phyloP scores from a whole-genome alignment of 1,140 invertebrate species.

The Conus ventricosus region DNA sequence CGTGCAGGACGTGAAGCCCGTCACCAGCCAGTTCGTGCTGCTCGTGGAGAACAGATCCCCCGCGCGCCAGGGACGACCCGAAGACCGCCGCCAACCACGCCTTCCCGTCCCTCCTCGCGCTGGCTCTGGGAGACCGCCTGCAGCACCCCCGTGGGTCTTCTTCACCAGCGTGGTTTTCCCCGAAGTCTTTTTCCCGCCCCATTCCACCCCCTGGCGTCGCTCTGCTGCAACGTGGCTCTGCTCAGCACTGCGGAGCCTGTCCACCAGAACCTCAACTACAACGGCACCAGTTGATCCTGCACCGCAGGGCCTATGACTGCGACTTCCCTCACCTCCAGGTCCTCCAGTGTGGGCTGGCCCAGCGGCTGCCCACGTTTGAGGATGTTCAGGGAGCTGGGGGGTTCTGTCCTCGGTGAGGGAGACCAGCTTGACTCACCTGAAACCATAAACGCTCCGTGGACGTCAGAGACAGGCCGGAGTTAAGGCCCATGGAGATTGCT shows the following conservation, averaged over 20 bases:
- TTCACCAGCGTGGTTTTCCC: slow-evolving; percentile 58
- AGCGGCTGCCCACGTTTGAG: slow-evolving; percentile 40
- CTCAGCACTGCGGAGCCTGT: slow-evolving; percentile 61
- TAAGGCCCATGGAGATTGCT: slow-evolving; percentile 43
- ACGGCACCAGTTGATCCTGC: slow-evolving; percentile 65
- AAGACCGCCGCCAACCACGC: slow-evolving; percentile 37
- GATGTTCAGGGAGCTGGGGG: slow-evolving; percentile 58
- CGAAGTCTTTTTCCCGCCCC: slow-evolving; percentile 51
- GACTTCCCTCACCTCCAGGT: slow-evolving; percentile 51
- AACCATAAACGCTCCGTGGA: slow-evolving; percentile 48
- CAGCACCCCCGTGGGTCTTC: slow-evolving; percentile 59
- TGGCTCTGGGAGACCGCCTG: slow-evolving; percentile 56
- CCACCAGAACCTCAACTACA: slow-evolving; percentile 60
- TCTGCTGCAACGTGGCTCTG: slow-evolving; percentile 63
- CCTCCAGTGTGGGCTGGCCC: slow-evolving; percentile 51
- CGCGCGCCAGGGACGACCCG: background rate
- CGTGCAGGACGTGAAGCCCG: slow-evolving; percentile 85
- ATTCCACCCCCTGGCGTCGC: slow-evolving; percentile 48
- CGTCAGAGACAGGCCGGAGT: slow-evolving; percentile 2
- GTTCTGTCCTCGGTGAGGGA: slow-evolving; percentile 48
- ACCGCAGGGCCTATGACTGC: slow-evolving; percentile 63
- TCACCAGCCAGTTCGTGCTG: slow-evolving; percentile 60
- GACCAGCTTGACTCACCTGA: slow-evolving; percentile 64
- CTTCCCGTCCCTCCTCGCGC: slow-evolving; percentile 57
- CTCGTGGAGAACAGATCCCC: slow-evolving; percentile 53